Evolutionary conservation across 2,113 vertebrate species (phyloP).

Genomic region (Turnix velox): DNA sequence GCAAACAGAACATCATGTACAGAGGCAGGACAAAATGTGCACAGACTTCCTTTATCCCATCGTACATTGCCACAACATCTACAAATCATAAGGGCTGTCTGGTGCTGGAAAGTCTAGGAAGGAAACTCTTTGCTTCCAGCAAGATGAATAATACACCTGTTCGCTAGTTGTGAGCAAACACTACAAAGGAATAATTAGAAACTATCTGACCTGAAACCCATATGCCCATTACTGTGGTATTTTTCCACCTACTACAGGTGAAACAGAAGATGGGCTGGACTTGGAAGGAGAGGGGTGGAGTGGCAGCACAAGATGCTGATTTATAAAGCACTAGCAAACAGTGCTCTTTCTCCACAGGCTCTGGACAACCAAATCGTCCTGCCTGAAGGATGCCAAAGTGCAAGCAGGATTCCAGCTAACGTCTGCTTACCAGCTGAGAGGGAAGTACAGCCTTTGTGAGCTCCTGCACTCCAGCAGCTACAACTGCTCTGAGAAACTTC

Average conservation of each 20-base stretch:
- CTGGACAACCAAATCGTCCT: conserved; percentile 21
- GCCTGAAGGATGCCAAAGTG: conserved; percentile 58
- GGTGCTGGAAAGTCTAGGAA: neutral
- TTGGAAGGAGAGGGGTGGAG: conserved; percentile 59
- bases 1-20: neutral
- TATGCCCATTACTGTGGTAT: conserved; percentile 64
- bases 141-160: conserved; percentile 38
- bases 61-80: fast-evolving
- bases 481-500: neutral
- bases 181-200: conserved; percentile 65
- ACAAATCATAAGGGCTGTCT: neutral
- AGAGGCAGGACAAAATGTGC: neutral
- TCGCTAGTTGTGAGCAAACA: conserved; percentile 49
- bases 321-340: conserved; percentile 61
- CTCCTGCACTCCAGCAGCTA: neutral
- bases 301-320: conserved; percentile 47
- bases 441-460: neutral
- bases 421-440: conserved; percentile 7
- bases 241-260: conserved; percentile 68
- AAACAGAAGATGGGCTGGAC: conserved; percentile 67
- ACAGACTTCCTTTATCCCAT: neutral
- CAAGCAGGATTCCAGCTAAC: conserved; percentile 60
- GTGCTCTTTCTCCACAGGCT: conserved; percentile 49
- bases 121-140: conserved; percentile 45
- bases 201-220: conserved; percentile 69